phyloP scores from a whole-genome alignment of 2,797 vertebrate genomes.

The Xyrichtys novacula region DNA sequence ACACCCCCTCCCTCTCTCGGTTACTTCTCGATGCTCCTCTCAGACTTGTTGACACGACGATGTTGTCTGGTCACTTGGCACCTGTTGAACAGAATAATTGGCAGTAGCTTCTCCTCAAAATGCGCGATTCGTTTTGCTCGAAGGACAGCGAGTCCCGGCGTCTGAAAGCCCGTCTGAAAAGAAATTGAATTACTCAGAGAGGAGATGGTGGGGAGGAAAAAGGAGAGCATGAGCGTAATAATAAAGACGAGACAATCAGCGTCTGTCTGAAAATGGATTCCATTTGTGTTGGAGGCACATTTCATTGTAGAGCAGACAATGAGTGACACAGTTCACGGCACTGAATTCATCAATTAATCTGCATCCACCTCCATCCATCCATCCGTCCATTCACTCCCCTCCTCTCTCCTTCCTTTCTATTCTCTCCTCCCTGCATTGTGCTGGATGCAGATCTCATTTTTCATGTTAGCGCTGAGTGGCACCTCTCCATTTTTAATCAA shows the following conservation, averaged over 20 bases:
- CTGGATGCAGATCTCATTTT: conserved; percentile 13
- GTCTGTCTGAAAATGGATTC: conserved; percentile 51
- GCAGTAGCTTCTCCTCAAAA: conserved; percentile 5
- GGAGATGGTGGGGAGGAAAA: neutral
- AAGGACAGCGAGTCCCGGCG: neutral
- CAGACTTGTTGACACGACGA: neutral
- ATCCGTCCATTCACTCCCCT: neutral
- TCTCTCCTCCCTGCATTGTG: conserved; percentile 34
- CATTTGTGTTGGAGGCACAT: conserved; percentile 44
- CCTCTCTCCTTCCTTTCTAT: neutral
- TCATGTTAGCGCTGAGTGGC: conserved; percentile 38
- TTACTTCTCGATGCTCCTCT: neutral
- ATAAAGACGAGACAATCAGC: conserved; percentile 44
- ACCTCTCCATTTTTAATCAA: conserved; percentile 62
- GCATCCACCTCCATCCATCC: conserved; percentile 36
- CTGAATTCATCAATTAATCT: conserved; percentile 53
- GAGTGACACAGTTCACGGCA: conserved; percentile 48
- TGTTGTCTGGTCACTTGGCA: neutral
- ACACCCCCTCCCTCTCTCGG: neutral
- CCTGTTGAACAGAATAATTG: neutral
- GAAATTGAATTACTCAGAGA: conserved; percentile 17
- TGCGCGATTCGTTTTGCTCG: neutral
- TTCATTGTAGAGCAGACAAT: conserved; percentile 61
- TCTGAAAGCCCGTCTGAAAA: neutral
- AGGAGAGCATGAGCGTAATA: conserved; percentile 25